A percentile compares a stretch with the other conserved stretches of the same genome.
Evolutionary conservation across 1,140 invertebrate genomes (phyloP).

Genomic region (Metopolophium dirhodum): DNA sequence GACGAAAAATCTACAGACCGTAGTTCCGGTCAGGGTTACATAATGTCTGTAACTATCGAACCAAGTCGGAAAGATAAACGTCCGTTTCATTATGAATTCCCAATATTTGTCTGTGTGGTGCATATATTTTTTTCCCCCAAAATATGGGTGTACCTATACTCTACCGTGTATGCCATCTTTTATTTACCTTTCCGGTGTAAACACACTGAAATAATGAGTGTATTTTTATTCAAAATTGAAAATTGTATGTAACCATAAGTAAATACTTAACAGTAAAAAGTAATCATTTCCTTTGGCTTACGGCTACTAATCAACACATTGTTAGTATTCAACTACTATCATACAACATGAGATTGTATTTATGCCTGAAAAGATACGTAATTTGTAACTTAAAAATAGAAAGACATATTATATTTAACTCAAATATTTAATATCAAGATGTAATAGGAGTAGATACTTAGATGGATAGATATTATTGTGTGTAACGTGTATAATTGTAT

Average conservation of each 20-base stretch:
- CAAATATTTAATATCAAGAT: not conserved
- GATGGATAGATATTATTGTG: not conserved
- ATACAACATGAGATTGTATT: not conserved
- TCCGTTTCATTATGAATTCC: not conserved
- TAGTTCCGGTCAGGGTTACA: conserved; percentile 13
- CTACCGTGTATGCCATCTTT: too few relatives aligned
- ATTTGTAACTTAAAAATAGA: not conserved
- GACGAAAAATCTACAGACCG: conserved; percentile 17
- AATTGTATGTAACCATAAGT: not conserved
- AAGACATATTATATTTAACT: not conserved
- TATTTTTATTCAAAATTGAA: not conserved
- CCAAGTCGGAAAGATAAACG: conserved; percentile 28
- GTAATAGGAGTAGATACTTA: not conserved
- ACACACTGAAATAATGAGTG: not conserved
- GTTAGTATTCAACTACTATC: not conserved
- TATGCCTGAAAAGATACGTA: not conserved
- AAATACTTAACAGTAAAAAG: not conserved
- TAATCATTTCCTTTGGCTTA: not conserved
- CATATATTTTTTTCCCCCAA: not conserved
- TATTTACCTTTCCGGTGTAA: conserved; percentile 10
- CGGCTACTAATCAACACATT: not conserved
- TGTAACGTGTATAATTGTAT: not conserved
- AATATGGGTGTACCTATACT: not conserved
- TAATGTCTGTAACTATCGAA: not conserved
- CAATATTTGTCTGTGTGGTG: not conserved